These are phyloP conservation scores for Nomada lathburiana DNA, from an alignment of 2,888 invertebrate genomes.

Conservation along the genomic window DNA sequence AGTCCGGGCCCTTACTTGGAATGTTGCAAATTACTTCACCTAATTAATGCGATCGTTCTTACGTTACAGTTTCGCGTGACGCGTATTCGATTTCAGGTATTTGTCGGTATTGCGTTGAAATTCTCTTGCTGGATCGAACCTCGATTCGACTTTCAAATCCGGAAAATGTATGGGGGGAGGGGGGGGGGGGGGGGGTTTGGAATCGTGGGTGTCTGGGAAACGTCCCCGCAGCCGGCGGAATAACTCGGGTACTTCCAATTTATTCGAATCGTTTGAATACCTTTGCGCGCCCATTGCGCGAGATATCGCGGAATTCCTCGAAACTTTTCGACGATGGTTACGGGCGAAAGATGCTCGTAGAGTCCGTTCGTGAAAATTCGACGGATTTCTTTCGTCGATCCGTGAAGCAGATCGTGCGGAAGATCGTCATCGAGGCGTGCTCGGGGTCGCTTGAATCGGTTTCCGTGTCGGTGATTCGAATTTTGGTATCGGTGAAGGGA, in stretches of 20 bases:
- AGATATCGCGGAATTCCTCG: conserved; percentile 22
- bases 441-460: not conserved
- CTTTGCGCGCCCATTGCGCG: conserved; percentile 16
- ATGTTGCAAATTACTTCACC: conserved; percentile 75
- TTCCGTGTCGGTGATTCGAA: not conserved
- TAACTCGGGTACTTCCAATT: conserved; percentile 49
- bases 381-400: conserved; percentile 24
- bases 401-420: not conserved
- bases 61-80: conserved; percentile 56
- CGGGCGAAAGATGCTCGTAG: conserved; percentile 3
- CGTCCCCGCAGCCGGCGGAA: conserved; percentile 10
- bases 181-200: too few species aligned
- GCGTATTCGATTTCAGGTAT: not conserved
- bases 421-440: not conserved
- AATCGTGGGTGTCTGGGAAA: conserved; percentile 6
- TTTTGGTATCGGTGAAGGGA: not conserved
- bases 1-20: conserved; percentile 78
- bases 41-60: conserved; percentile 69
- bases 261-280: conserved; percentile 50
- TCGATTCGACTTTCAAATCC: conserved; percentile 53
- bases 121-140: conserved; percentile 11
- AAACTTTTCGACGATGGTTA: conserved; percentile 19
- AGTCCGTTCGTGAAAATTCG: conserved; percentile 10
- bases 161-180: not conserved
- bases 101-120: conserved; percentile 6